Conservation (phyloP, 1,140 invertebrate genomes). For the Heterodera carotae region DNA sequence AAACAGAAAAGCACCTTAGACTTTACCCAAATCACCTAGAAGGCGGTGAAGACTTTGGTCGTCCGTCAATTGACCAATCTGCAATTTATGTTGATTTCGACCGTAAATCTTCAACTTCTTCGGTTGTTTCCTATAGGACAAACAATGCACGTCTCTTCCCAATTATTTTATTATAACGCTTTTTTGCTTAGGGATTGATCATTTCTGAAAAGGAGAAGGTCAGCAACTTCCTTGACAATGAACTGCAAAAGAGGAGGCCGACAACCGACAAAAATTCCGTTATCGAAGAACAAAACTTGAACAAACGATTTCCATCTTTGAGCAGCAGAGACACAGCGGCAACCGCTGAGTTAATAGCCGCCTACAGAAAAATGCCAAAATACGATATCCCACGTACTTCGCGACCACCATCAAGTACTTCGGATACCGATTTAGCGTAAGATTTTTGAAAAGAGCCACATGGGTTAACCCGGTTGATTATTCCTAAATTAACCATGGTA, state of each 20-base stretch:
- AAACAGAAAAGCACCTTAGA: too few relatives aligned
- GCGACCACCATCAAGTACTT: conserved; percentile 17
- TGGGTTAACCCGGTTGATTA: too few relatives aligned
- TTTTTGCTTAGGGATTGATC: neutral
- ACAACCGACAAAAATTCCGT: neutral
- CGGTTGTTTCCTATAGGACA: neutral
- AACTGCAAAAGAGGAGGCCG: neutral
- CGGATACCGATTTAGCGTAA: conserved; percentile 11
- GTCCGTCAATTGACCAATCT: neutral
- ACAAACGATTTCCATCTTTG: neutral
- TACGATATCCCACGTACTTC: conserved; percentile 11
- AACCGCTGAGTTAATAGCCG: neutral
- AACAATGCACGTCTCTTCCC: neutral
- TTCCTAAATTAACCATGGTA: too few relatives aligned
- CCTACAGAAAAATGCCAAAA: conserved; percentile 25
- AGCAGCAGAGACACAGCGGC: neutral
- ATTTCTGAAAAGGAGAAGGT: neutral
- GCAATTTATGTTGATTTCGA: neutral
- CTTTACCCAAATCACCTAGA: neutral
- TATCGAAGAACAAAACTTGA: neutral
- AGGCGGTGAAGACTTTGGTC: conserved; percentile 2
- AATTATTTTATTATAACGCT: neutral
- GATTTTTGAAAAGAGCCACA: too few relatives aligned
- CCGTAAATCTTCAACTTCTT: neutral
- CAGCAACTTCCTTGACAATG: neutral